Evolutionary conservation across 2,113 vertebrate species (phyloP).

Genomic region (Colossoma macropomum): DNA sequence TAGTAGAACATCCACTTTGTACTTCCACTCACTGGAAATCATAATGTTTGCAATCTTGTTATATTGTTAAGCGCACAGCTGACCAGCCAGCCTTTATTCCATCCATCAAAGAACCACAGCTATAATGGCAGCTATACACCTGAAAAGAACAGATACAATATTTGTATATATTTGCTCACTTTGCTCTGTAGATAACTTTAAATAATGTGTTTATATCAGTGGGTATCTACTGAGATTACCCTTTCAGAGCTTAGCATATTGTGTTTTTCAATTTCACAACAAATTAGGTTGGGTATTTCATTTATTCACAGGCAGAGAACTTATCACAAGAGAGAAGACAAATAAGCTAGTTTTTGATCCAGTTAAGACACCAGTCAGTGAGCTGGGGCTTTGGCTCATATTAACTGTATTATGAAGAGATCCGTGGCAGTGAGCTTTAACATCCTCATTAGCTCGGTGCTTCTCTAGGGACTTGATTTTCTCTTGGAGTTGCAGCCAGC

Average conservation of each 20-base stretch:
- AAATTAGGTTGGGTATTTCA: not conserved
- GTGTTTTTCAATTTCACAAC: not conserved
- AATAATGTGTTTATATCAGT: not conserved
- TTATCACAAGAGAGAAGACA: not conserved
- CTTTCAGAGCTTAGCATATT: not conserved
- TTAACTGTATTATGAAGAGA: slow-evolving; percentile 42
- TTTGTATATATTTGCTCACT: too few species aligned
- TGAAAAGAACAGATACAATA: too few species aligned
- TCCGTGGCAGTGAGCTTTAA: slow-evolving; percentile 42
- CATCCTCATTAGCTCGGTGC: slow-evolving; percentile 47
- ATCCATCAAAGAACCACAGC: too few species aligned
- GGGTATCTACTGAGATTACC: not conserved
- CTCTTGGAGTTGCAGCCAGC: slow-evolving; percentile 36
- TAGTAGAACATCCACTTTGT: too few species aligned
- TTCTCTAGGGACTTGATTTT: slow-evolving; percentile 44
- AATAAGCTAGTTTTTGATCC: not conserved
- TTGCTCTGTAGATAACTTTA: too few species aligned
- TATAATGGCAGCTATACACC: too few species aligned
- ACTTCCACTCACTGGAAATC: too few species aligned
- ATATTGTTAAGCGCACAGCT: too few species aligned
- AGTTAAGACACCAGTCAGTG: not conserved
- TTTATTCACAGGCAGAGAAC: not conserved
- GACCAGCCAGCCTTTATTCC: too few species aligned
- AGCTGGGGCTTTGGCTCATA: slow-evolving; percentile 13
- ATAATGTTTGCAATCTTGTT: too few species aligned